A percentile compares a stretch with the other conserved stretches of the same genome.
phyloP scores from a whole-genome alignment of 2,113 vertebrate genomes.

The Amia ocellicauda region DNA sequence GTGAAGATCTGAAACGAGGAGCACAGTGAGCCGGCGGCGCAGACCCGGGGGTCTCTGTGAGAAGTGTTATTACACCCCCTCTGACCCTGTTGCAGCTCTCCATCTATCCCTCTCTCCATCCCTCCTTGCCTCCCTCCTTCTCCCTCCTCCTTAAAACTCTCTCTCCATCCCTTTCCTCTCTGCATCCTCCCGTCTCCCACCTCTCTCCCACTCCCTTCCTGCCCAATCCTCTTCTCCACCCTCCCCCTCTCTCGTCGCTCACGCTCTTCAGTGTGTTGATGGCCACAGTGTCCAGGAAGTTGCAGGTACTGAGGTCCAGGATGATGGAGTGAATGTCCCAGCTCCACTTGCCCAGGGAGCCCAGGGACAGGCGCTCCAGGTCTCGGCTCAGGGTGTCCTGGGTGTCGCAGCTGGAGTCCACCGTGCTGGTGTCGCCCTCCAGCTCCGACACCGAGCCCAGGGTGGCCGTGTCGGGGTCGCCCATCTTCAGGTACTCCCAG shows the following conservation, averaged over 20 bases:
- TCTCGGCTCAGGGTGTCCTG: background rate
- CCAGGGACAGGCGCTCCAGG: background rate
- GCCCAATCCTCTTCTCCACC: background rate
- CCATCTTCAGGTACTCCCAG: slow-evolving; percentile 65
- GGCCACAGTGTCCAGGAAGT: slow-evolving; percentile 80
- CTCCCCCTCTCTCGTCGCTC: slow-evolving; percentile 38
- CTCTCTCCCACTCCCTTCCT: background rate
- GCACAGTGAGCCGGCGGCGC: slow-evolving; percentile 16
- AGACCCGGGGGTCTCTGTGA: too few species aligned
- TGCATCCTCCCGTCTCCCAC: slow-evolving; percentile 11
- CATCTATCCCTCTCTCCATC: background rate
- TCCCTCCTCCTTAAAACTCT: slow-evolving; percentile 10
- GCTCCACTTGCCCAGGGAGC: background rate
- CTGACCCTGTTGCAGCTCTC: too few species aligned
- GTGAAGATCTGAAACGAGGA: slow-evolving; percentile 74
- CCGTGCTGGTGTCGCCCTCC: slow-evolving; percentile 30
- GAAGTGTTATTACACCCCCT: too few species aligned
- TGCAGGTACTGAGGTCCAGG: slow-evolving; percentile 77
- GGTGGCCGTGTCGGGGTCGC: slow-evolving; percentile 42
- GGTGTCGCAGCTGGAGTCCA: slow-evolving; percentile 44
- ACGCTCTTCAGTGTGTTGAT: slow-evolving; percentile 84
- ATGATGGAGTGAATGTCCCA: slow-evolving; percentile 62
- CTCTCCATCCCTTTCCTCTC: background rate
- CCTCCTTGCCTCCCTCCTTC: background rate
- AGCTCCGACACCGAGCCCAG: slow-evolving; percentile 42